These are phyloP conservation scores for Scomber scombrus DNA, from an alignment of 2,113 vertebrate genomes.

Conservation along the genomic window DNA sequence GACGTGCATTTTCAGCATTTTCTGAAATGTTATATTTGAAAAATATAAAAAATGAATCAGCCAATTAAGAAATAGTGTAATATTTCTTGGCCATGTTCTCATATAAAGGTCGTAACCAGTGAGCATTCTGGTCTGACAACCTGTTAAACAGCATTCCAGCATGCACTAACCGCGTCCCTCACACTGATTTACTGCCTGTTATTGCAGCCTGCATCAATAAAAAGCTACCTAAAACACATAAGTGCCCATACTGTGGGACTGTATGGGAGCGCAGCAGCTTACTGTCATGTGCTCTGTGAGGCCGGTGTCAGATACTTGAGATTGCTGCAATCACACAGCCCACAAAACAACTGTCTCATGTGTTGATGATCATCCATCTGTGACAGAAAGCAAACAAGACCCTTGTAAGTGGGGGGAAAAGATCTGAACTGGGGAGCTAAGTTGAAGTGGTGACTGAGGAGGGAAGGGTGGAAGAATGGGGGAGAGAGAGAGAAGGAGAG, in stretches of 20 bases:
- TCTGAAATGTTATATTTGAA: background rate
- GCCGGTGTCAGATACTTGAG: constrained; percentile 56
- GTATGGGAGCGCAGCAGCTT: constrained; percentile 54
- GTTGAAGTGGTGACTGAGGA: constrained; percentile 57
- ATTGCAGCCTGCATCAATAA: constrained; percentile 64
- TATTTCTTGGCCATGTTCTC: constrained; percentile 12
- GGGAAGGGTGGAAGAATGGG: constrained; percentile 65
- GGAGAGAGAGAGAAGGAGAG: constrained; percentile 69
- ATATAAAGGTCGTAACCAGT: constrained; percentile 36
- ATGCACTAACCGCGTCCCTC: constrained; percentile 55
- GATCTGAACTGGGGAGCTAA: constrained; percentile 41
- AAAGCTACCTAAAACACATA: constrained; percentile 56
- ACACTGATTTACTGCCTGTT: constrained; percentile 65
- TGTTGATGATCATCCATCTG: constrained; percentile 65
- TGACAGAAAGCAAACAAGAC: constrained; percentile 67
- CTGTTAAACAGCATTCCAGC: constrained; percentile 75
- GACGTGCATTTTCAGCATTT: too few species aligned
- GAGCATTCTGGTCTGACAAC: constrained; percentile 57
- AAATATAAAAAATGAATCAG: background rate
- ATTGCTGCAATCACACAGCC: constrained; percentile 60
- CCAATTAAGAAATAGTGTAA: background rate
- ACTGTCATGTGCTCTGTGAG: constrained; percentile 50
- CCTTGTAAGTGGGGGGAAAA: constrained; percentile 43
- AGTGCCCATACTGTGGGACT: constrained; percentile 51
- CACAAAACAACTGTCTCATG: constrained; percentile 74